Evolutionary conservation across 2,888 invertebrate species (phyloP), one percentile per base, ranked within the genome.

Genomic region (Deroplatys truncata): DNA sequence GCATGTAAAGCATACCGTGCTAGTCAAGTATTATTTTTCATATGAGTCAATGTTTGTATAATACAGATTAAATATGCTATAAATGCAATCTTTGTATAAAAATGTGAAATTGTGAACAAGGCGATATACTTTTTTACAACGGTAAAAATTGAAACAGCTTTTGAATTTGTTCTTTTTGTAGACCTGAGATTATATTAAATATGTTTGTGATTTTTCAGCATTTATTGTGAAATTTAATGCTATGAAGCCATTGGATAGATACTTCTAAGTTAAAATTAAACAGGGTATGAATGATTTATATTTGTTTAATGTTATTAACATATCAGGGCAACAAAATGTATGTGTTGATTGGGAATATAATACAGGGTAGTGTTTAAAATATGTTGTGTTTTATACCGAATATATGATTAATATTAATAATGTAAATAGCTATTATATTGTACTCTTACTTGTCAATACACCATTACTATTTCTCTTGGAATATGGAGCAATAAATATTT

Each of bases 221-320:
- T 72, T 72, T 72, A 72, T 72, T 72, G 20, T 72, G 56, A 72
- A 72, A 72, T 25, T 72, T 20, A 72, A 72, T 72, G 56, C 56
- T 20, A 20, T 72, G 20, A 72, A 72, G 56, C 25, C 56, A 72
- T 72, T 72, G 56, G 56, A 72, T 72, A 72, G 15, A n/a, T 87
- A 25, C 29, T 85, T 83, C 35, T 87, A 83, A 31, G 87, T 87
- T 87, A 82, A 72, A 86, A 82, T 29, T 35, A 82, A 87, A 84
- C 89, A 89, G 89, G 86, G 89, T 89, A 89, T 89, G 56, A 85
- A 84, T 89, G 86, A 84, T 49, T 83, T 86, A 89, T 86, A 84
- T 86, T 86, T 89, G 84, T 35, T 86, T 89, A 82, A 43, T 89
- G 86, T 89, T 88, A 88, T 88, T 88, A 84, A 88, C 84, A 84